phyloP scores from a whole-genome alignment of 2,113 vertebrate species.

The Cinclus cinclus region DNA sequence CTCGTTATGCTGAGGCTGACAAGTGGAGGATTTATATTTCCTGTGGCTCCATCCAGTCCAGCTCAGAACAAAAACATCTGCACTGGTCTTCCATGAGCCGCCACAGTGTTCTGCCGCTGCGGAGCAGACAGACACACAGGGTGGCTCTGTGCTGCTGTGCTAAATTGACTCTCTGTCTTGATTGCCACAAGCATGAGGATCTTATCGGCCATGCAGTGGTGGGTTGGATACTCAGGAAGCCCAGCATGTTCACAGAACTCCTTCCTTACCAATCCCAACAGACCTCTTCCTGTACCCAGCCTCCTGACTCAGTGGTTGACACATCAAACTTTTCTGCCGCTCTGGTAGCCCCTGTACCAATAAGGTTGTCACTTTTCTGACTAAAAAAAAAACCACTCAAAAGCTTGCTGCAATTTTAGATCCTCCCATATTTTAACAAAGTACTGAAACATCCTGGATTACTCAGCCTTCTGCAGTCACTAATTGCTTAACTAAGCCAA shows the following conservation, averaged over 20 bases:
- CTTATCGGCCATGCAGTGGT: not conserved
- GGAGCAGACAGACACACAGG: not conserved
- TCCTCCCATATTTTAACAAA: not conserved
- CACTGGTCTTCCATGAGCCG: not conserved
- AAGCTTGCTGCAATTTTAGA: not conserved
- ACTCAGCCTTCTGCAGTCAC: not conserved
- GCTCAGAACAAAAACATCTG: not conserved
- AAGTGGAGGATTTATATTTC: not conserved
- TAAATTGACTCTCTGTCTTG: not conserved
- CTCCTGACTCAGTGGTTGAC: not conserved
- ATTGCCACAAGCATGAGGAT: not conserved
- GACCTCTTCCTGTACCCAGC: not conserved
- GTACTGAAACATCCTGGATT: not conserved
- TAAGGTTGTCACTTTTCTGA: not conserved
- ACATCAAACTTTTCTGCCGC: not conserved
- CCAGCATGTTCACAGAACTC: not conserved
- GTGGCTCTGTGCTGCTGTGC: not conserved
- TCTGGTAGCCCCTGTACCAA: not conserved
- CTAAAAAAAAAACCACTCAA: not conserved
- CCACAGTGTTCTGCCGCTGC: rapidly evolving
- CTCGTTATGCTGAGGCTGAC: not conserved
- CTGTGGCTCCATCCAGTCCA: not conserved
- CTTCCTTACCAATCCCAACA: not conserved
- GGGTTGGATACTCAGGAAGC: not conserved
- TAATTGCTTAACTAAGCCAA: not conserved